Conservation (phyloP, 2,113 vertebrate genomes). For the Phasianus colchicus region DNA sequence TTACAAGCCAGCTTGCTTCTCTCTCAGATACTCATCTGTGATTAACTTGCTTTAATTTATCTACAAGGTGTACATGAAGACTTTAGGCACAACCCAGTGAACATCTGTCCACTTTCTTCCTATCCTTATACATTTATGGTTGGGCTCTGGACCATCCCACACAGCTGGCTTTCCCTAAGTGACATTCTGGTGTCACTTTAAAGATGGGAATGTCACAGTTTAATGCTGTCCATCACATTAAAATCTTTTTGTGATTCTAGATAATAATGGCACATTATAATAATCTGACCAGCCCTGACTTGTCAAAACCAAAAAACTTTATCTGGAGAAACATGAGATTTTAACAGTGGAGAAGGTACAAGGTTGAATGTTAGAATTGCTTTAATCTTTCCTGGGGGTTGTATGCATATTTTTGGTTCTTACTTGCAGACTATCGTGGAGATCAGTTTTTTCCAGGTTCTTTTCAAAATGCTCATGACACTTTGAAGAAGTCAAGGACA, state of each 20-base stretch:
- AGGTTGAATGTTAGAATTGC: neutral
- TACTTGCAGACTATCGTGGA: neutral
- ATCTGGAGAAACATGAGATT: neutral
- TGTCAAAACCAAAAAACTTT: neutral
- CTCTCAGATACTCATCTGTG: constrained; percentile 5
- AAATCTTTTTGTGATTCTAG: neutral
- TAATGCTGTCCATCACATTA: neutral
- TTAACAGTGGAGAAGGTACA: neutral
- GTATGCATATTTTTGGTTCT: neutral
- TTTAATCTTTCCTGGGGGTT: neutral
- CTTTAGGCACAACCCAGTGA: neutral
- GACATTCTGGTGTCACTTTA: neutral
- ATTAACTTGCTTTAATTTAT: constrained; percentile 29
- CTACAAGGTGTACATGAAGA: neutral
- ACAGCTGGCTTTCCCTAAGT: neutral
- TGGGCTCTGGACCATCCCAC: neutral
- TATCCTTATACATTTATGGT: neutral
- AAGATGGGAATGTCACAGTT: neutral
- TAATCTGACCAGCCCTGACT: neutral
- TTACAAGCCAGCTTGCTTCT: neutral
- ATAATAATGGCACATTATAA: neutral
- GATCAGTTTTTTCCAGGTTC: neutral
- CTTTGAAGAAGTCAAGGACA: neutral
- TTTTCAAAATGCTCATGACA: neutral
- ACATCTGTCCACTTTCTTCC: neutral